These are phyloP conservation scores for Tauraco hartlaubi DNA, from an alignment of 2,797 vertebrate species.

Conservation along the genomic window DNA sequence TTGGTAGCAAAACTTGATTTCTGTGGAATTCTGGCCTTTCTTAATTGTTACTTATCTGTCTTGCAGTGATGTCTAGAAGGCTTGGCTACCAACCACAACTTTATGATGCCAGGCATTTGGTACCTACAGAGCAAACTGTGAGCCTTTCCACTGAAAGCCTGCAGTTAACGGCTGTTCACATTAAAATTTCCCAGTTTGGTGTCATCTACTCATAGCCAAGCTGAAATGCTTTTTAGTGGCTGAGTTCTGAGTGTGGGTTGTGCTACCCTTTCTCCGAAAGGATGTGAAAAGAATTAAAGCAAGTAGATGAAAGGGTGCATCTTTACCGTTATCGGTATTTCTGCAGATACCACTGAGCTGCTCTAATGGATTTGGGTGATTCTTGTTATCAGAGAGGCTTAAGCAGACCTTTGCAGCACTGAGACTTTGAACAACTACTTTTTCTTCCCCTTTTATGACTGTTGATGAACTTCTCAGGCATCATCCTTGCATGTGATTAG, in stretches of 20 bases:
- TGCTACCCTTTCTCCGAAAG: not conserved
- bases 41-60: not conserved
- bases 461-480: not conserved
- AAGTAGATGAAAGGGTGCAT: not conserved
- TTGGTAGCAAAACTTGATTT: not conserved
- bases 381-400: not conserved
- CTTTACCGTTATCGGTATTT: rapidly evolving
- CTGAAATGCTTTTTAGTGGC: not conserved
- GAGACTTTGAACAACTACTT: not conserved
- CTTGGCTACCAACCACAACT: not conserved
- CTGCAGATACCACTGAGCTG: not conserved
- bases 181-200: not conserved
- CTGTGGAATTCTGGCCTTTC: not conserved
- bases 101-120: not conserved
- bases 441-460: not conserved
- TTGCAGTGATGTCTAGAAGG: not conserved
- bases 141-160: not conserved
- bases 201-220: not conserved
- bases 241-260: not conserved
- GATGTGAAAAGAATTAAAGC: not conserved
- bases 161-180: not conserved
- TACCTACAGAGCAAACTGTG: not conserved
- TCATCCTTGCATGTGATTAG: not conserved
- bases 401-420: not conserved
- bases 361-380: not conserved